Base-by-base conservation (phyloP, 2,888 invertebrate genomes). In the Germaria angustata region DNA sequence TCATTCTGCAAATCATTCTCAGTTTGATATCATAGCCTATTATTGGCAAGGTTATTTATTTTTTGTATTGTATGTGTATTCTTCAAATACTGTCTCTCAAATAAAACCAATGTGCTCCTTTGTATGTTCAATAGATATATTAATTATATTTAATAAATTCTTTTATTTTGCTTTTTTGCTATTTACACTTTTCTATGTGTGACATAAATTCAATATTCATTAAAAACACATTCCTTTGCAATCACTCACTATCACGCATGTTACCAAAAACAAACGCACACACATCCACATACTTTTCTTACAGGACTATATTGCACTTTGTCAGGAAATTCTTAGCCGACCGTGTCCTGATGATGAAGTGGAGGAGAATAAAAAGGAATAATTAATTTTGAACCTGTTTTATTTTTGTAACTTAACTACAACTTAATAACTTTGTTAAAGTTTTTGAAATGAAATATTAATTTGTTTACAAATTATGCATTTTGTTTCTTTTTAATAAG, bases 321-420 rank as follows among this genome's bases (percentile, higher is more conserved):
- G 90, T 87, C 90, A 90, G 87, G 90, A 90, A 88, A 90, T 90
- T 84, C 84, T 90, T 85, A 90, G 90, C 87, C 90, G 90, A 83
- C 90, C 90, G 72, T 90, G 90, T 88, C 90, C 90, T 59, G 90
- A 90, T 63, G 88, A 88, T 46, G 89, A 87, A 49, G 89, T 87
- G 32, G 88, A 87, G 55, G 85, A 85, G 75, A 76, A 78, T 71
- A 76, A 77, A 66, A 44, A 82, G 51, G 72, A 80, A 65, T 68
- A 80, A 84, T 34, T 57, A 22, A 3, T 32, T 61, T 63, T 34
- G 11, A 46, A 51, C n/a, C 11, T 46, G 24, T 66, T 44, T 53
- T 39, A 0, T 44, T 63, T 73, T 44, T 59, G 32, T 24, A 59
- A 59, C 4, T 49, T 22, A 65, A 17, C 63, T 72, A n/a, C 2